Percentiles rank a stretch among this genome's conserved stretches.
These are phyloP conservation scores for Saccostrea echinata DNA, from an alignment of 1,140 invertebrate genomes.

Conservation along the genomic window DNA sequence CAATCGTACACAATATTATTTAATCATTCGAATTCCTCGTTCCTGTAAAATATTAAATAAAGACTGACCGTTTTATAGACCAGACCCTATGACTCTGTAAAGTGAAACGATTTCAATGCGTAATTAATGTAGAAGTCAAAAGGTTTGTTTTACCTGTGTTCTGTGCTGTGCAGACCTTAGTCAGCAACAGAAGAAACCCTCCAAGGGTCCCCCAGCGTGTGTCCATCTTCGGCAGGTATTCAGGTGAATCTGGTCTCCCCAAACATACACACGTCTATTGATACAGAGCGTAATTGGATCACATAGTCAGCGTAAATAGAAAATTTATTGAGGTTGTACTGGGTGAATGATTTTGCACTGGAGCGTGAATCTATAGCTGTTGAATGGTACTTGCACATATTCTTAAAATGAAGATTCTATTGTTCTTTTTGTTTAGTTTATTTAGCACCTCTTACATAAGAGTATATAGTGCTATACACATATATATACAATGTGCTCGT, in stretches of 20 bases:
- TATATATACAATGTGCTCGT: not conserved
- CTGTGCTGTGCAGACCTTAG: not conserved
- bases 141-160: not conserved
- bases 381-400: not conserved
- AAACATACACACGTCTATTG: not conserved
- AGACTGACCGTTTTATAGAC: not conserved
- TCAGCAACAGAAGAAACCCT: not conserved
- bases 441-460: not conserved
- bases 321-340: not conserved
- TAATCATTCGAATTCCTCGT: not conserved
- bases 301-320: slow-evolving; percentile 9
- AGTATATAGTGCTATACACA: not conserved
- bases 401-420: not conserved
- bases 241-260: not conserved
- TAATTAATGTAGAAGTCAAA: not conserved
- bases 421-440: not conserved
- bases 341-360: slow-evolving; percentile 2
- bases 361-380: not conserved
- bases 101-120: not conserved
- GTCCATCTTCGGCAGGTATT: not conserved
- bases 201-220: not conserved
- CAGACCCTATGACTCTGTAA: not conserved
- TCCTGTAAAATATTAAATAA: too few relatives aligned
- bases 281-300: not conserved
- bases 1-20: not conserved